These are phyloP conservation scores for Bradypodion pumilum DNA, from an alignment of 2,797 vertebrate species.

Conservation along the genomic window DNA sequence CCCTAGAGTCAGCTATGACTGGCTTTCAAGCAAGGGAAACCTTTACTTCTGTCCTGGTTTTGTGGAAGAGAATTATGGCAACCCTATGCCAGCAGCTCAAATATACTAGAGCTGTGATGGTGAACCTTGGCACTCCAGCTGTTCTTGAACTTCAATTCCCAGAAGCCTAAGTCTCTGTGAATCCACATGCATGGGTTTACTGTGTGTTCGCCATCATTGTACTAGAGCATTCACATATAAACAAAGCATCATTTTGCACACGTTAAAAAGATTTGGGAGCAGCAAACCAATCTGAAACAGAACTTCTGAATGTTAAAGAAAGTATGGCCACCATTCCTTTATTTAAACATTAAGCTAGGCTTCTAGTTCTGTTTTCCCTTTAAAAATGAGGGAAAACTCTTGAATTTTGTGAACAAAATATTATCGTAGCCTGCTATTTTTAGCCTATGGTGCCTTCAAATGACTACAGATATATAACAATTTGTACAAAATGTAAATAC, in stretches of 20 bases:
- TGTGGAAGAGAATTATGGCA: no score
- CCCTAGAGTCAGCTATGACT: no score
- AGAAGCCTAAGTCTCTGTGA: no score
- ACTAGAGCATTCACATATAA: conserved; percentile 58
- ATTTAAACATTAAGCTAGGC: conserved; percentile 67
- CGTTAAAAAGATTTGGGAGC: conserved; percentile 66
- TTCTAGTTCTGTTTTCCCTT: conserved; percentile 70
- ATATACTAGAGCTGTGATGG: no score
- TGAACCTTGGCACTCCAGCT: no score
- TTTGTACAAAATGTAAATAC: conserved; percentile 86
- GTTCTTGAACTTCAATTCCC: no score
- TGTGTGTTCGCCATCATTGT: no score
- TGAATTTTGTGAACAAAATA: conserved; percentile 78
- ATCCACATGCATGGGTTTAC: no score
- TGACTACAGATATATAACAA: conserved; percentile 83
- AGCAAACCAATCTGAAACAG: conserved; percentile 57
- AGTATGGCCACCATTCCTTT: conserved; percentile 58
- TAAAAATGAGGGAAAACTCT: conserved; percentile 51
- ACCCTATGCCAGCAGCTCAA: no score
- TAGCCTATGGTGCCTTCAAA: conserved; percentile 88
- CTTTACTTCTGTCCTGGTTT: no score
- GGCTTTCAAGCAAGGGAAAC: no score
- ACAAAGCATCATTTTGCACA: conserved; percentile 66
- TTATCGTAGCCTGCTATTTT: conserved; percentile 79
- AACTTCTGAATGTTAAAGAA: conserved; percentile 65